These are phyloP conservation scores for Nicator chloris DNA, from an alignment of 2,113 vertebrate genomes.

Conservation along the genomic window DNA sequence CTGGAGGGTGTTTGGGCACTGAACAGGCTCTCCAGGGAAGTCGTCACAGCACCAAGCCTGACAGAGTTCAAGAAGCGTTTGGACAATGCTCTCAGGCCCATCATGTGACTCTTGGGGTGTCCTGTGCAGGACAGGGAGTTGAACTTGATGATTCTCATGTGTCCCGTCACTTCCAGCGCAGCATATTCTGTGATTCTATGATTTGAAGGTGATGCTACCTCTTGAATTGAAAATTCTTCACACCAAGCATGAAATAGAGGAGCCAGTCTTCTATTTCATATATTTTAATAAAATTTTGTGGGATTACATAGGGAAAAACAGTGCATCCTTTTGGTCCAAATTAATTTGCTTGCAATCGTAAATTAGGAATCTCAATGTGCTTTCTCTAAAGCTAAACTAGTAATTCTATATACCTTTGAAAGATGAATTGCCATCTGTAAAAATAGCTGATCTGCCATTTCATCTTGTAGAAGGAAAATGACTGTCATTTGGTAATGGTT, in stretches of 20 bases:
- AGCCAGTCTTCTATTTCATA: background rate
- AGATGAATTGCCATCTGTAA: background rate
- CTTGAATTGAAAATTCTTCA: background rate
- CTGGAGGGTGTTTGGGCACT: background rate
- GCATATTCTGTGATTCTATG: background rate
- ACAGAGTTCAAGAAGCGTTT: background rate
- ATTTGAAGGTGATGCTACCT: background rate
- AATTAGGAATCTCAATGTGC: background rate
- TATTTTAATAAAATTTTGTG: background rate
- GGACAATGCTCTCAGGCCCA: rapidly evolving
- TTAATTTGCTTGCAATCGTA: background rate
- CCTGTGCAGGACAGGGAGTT: background rate
- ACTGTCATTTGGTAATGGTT: background rate
- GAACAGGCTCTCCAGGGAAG: background rate
- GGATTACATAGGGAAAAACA: background rate
- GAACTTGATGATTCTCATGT: background rate
- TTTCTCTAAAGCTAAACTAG: background rate
- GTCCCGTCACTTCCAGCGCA: background rate
- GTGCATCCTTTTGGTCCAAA: background rate
- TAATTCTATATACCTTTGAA: background rate
- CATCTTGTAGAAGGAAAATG: background rate
- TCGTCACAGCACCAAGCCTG: background rate
- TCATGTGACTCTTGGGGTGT: background rate
- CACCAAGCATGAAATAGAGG: background rate
- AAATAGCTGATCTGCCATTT: background rate